Percentiles rank a stretch among this genome's conserved stretches.
phyloP scores from a whole-genome alignment of 2,113 vertebrate species.

The Phalacrocorax carbo region DNA sequence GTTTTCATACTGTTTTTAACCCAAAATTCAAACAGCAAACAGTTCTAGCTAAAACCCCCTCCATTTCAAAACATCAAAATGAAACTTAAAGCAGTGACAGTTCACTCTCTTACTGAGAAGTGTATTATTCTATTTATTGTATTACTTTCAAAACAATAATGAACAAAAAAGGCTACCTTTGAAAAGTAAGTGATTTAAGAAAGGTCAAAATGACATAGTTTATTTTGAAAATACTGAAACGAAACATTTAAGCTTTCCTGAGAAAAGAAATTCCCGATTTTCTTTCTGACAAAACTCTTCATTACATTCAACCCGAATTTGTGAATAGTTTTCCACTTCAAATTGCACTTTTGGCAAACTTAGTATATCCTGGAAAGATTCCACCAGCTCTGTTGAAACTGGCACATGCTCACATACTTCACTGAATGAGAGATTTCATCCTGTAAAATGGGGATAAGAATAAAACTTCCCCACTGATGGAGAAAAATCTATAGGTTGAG shows the following conservation, averaged over 20 bases:
- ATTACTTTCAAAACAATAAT: background rate
- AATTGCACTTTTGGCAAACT: conserved; percentile 56
- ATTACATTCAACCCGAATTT: conserved; percentile 43
- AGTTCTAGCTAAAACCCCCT: background rate
- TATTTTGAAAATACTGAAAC: conserved; percentile 19
- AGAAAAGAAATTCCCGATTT: conserved; percentile 31
- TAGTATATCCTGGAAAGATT: conserved; percentile 25
- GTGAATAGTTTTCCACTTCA: conserved; percentile 43
- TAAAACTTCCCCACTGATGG: conserved; percentile 6
- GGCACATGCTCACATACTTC: conserved; percentile 46
- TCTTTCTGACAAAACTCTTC: conserved; percentile 16
- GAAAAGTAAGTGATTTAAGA: background rate
- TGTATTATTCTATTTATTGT: background rate
- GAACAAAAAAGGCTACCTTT: background rate
- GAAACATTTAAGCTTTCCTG: background rate
- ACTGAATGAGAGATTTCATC: conserved; percentile 47
- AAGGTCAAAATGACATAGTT: background rate
- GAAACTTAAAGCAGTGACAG: background rate
- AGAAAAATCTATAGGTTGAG: conserved; percentile 11
- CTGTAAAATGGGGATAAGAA: conserved; percentile 47
- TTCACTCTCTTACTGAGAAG: background rate
- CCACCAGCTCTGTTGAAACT: conserved; percentile 61
- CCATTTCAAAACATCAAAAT: background rate
- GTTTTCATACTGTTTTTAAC: background rate
- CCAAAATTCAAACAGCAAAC: background rate